Evolutionary conservation across 2,797 vertebrate genomes (phyloP), one percentile per base, ranked within the genome.

Genomic region (Aulostomus chinensis): DNA sequence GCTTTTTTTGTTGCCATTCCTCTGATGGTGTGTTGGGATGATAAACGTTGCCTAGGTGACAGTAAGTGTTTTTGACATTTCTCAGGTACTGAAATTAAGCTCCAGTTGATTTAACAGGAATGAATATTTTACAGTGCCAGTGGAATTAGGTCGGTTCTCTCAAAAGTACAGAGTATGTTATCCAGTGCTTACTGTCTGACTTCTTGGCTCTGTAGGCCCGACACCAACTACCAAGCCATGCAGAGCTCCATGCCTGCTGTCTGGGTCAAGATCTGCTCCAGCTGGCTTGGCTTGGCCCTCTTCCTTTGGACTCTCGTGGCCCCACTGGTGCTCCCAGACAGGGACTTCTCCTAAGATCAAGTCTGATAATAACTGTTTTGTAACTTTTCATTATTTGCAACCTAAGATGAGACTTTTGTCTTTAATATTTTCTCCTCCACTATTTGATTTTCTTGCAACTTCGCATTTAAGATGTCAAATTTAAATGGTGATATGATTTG

Each of bases 191-290:
- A n/a, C n/a, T n/a, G n/a, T n/a, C 36, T 55, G 22, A 43, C 41
- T 7, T 32, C 31, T 34, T 5, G 4, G 2, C 13, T 31, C 29
- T 1, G n/a, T 60, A 98, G 95, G 48, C 94, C 94, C 0, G 55
- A 91, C 0, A 42, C 81, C 0, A 33, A 56, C 31, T 38, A 83
- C 46, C 17, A 22, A 40, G 39, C 58, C 48, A 88, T 96, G 88
- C 51, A 54, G 34, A 95, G 88, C 68, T 71, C 88, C 5, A 95
- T 95, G 95, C 92, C 91, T 0, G 93, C 95, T 0, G 95, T 96
- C 40, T 97, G 96, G 95, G 95, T 97, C 88, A 98, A 97, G 91
- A 93, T 96, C 76, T 53, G 82, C 17, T 95, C 95, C 67, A 95
- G 94, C 86, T 98, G 96, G 95, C 76, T 91, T 0, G 94, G 94